Conservation (phyloP, 1,140 invertebrate species). For the Myzus persicae region DNA sequence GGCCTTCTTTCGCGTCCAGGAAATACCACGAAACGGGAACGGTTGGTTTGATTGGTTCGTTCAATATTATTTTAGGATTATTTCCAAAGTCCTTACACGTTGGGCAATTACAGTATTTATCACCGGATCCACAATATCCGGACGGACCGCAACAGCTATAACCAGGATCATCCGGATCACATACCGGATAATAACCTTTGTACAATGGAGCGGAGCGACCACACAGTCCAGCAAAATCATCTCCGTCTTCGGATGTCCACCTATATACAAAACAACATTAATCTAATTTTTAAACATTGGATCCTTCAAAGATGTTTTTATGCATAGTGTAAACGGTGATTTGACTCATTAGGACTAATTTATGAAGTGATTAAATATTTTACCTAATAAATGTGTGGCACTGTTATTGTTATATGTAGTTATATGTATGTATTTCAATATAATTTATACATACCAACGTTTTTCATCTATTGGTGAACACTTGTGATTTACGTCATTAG, state of each 20-base stretch:
- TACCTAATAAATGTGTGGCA: no score
- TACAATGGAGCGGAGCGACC: conserved; percentile 60
- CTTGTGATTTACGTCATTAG: conserved; percentile 59
- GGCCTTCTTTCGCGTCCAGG: conserved; percentile 55
- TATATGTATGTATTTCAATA: no score
- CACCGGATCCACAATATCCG: conserved; percentile 60
- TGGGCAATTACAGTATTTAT: conserved; percentile 60
- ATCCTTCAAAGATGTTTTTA: no score
- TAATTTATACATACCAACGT: conserved; percentile 44
- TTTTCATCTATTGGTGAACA: conserved; percentile 60
- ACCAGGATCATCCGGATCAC: conserved; percentile 61
- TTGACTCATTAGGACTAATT: no score
- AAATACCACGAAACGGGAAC: conserved; percentile 60
- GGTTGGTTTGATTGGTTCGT: conserved; percentile 60
- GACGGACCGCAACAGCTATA: conserved; percentile 60
- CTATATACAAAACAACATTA: background rate
- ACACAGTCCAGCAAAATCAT: conserved; percentile 60
- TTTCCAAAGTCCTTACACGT: conserved; percentile 59
- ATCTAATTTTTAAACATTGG: no score
- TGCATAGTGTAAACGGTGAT: no score
- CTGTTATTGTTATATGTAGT: no score
- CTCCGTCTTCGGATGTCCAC: conserved; percentile 60
- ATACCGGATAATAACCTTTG: conserved; percentile 61
- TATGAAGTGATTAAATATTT: no score
- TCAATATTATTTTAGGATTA: conserved; percentile 59